Percentiles rank a stretch among this genome's conserved stretches.
Evolutionary conservation across 2,113 vertebrate genomes (phyloP).

Genomic region (Pachypanchax playfairii): DNA sequence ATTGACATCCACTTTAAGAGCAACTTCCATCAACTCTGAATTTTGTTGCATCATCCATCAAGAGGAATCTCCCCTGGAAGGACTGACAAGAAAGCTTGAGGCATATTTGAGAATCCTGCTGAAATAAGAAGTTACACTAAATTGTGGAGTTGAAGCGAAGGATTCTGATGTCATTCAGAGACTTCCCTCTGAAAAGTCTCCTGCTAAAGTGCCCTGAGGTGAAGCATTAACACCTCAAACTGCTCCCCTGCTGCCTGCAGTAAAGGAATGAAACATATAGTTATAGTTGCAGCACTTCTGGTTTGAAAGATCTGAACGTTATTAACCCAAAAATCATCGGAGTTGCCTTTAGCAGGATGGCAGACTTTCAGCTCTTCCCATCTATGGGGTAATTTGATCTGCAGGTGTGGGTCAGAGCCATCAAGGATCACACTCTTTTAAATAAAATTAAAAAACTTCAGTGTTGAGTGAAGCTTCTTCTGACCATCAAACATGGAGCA

Average conservation of each 20-base stretch:
- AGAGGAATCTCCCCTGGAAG: conserved; percentile 29
- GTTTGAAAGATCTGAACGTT: conserved; percentile 36
- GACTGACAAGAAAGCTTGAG: conserved; percentile 3
- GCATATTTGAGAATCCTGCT: conserved; percentile 20
- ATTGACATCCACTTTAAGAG: conserved; percentile 6
- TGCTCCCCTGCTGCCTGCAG: conserved; percentile 20
- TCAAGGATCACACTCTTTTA: neutral
- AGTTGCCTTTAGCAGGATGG: conserved; percentile 27
- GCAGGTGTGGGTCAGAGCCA: neutral
- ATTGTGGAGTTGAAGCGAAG: conserved; percentile 24
- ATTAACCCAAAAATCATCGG: conserved; percentile 22
- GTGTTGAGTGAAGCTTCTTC: neutral
- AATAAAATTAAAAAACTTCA: neutral
- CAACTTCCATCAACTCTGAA: conserved; percentile 19
- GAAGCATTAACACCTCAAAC: conserved; percentile 49
- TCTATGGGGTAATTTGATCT: neutral
- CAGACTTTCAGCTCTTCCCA: neutral
- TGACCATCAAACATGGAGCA: neutral
- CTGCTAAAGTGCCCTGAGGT: conserved; percentile 32
- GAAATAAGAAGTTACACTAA: conserved; percentile 27
- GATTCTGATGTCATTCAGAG: conserved; percentile 43
- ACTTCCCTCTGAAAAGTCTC: conserved; percentile 8
- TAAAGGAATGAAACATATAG: conserved; percentile 2
- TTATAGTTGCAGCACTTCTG: conserved; percentile 20
- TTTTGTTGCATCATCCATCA: conserved; percentile 44